These are phyloP conservation scores for Mus minutoides DNA, from an alignment of 2,797 vertebrate species.

Conservation along the genomic window DNA sequence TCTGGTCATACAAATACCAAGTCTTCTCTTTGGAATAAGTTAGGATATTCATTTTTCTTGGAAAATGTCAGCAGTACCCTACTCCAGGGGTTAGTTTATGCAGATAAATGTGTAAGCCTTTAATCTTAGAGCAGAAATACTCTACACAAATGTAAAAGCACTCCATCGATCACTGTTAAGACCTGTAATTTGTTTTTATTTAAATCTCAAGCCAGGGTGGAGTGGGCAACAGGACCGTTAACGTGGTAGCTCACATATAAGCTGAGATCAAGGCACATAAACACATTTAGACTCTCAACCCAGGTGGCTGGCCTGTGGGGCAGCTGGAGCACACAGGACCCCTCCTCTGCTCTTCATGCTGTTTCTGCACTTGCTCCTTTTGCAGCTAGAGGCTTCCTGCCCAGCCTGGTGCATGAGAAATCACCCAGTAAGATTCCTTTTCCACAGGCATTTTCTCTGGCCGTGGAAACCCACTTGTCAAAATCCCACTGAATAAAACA, in stretches of 20 bases:
- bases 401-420: slow-evolving; percentile 69
- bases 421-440: slow-evolving; percentile 61
- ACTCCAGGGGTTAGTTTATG: slow-evolving; percentile 94
- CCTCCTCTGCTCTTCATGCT: slow-evolving; percentile 49
- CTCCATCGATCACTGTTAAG: slow-evolving; percentile 92
- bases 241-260: slow-evolving; percentile 84
- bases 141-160: slow-evolving; percentile 88
- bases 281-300: slow-evolving; percentile 79
- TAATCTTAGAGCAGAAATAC: slow-evolving; percentile 90
- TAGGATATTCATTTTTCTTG: slow-evolving; percentile 98
- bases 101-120: slow-evolving; percentile 92
- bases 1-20: slow-evolving; percentile 97
- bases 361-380: slow-evolving; percentile 73
- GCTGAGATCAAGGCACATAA: slow-evolving; percentile 85
- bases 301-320: slow-evolving; percentile 71
- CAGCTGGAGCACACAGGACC: slow-evolving; percentile 73
- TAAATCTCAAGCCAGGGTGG: slow-evolving; percentile 88
- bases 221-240: slow-evolving; percentile 84
- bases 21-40: slow-evolving; percentile 95
- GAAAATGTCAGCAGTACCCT: slow-evolving; percentile 94
- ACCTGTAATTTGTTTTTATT: slow-evolving; percentile 91
- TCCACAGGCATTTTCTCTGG: slow-evolving; percentile 76
- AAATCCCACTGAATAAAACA: slow-evolving; percentile 75
- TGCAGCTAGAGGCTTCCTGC: slow-evolving; percentile 69
- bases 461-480: slow-evolving; percentile 74